These are phyloP conservation scores for Magallana gigas DNA, from an alignment of 1,140 invertebrate species.

Conservation along the genomic window DNA sequence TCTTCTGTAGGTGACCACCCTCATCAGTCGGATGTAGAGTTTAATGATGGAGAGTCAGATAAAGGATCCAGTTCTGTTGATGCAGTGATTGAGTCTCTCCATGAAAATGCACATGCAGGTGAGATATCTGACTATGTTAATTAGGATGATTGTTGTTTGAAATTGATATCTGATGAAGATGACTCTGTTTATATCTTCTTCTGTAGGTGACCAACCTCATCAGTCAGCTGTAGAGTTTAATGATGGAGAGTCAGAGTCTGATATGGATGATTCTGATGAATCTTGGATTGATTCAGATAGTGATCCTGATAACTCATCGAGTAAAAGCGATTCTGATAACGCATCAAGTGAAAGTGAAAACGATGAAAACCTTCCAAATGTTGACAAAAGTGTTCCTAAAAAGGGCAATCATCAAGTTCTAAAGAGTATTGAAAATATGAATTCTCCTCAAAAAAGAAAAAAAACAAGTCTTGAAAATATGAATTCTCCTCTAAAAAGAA, in stretches of 20 bases:
- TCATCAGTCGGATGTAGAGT: conserved; percentile 1
- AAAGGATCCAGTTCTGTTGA: neutral
- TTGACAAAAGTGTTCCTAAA: conserved; percentile 14
- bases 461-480: neutral
- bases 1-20: neutral
- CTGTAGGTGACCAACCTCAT: neutral
- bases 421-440: conserved; percentile 13
- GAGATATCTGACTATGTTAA: neutral
- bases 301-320: conserved; percentile 14
- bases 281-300: conserved; percentile 17
- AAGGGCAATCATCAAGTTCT: conserved; percentile 1
- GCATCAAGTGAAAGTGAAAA: conserved; percentile 20
- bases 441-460: conserved; percentile 22
- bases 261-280: neutral
- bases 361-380: conserved; percentile 15
- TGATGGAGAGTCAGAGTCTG: neutral
- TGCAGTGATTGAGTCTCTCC: neutral
- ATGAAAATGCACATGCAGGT: neutral
- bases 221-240: neutral
- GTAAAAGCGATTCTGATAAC: conserved; percentile 1
- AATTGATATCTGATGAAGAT: neutral
- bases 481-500: conserved; percentile 17
- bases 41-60: conserved; percentile 7
- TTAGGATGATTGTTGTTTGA: neutral
- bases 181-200: neutral